A percentile compares a stretch with the other conserved stretches of the same genome.
phyloP scores from a whole-genome alignment of 1,140 invertebrate species.

The Aphaenogaster ashmeadi region DNA sequence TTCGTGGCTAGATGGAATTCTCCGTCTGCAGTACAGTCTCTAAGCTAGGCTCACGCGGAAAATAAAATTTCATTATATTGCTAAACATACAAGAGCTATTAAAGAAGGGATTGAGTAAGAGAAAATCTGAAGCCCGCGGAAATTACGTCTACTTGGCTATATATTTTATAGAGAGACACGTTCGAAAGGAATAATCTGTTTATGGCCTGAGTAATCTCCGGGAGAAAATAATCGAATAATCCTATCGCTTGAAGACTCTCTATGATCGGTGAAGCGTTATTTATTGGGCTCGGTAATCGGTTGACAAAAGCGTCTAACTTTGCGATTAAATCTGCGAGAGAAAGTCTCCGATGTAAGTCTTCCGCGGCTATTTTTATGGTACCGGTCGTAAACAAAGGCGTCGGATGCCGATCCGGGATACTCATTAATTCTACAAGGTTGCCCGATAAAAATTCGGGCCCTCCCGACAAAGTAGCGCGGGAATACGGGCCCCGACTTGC shows the following conservation, averaged over 20 bases:
- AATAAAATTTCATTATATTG: slow-evolving; percentile 4
- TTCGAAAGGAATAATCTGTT: neutral
- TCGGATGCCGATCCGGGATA: slow-evolving; percentile 18
- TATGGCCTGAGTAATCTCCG: neutral
- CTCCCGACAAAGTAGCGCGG: slow-evolving; percentile 52
- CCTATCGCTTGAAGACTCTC: neutral
- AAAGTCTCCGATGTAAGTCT: slow-evolving; percentile 3
- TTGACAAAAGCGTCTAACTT: neutral
- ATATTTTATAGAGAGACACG: neutral
- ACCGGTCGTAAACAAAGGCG: slow-evolving; percentile 39
- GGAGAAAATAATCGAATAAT: neutral
- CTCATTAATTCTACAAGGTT: slow-evolving; percentile 60
- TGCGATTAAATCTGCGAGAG: slow-evolving; percentile 27
- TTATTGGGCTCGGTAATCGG: neutral
- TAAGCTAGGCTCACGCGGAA: neutral
- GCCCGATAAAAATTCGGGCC: slow-evolving; percentile 42
- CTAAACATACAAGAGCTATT: neutral
- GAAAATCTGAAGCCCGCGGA: neutral
- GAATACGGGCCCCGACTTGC: slow-evolving; percentile 28
- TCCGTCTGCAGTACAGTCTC: neutral
- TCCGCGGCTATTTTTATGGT: neutral
- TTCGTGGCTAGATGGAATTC: slow-evolving; percentile 2
- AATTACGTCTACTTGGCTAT: neutral
- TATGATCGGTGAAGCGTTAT: neutral
- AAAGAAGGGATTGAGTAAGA: neutral